Evolutionary conservation across 2,888 invertebrate species (phyloP), one percentile per base, ranked within the genome.

Genomic region (Drosophila subquinaria): DNA sequence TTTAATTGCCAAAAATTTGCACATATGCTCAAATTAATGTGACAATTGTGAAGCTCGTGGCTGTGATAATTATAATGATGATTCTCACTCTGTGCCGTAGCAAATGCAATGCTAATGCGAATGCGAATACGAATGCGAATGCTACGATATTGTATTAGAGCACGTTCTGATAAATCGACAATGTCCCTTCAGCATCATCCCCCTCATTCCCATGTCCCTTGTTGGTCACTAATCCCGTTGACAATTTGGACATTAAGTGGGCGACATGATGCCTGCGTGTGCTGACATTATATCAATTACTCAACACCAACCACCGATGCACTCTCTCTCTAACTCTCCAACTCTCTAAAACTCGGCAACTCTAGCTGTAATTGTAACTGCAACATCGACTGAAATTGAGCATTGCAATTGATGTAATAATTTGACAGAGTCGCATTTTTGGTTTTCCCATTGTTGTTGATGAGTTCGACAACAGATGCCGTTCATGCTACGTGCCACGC

Each of bases 401-500:
- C 90, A 85, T 72, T 88, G 82, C 89, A 88, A 88, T 87, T 89
- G 87, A 89, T 88, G 89, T 82, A 89, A 89, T 88, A 85, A 87
- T 87, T 88, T 89, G 76, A 63, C 76, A 66, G 72, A 80, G 69
- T 86, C 83, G 74, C 89, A 80, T 84, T 90, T 87, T 74, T 73
- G 79, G 84, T 35, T 57, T 23, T 27, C 23, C 11, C 47, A 68
- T 76, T 79, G 82, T 76, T 79, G 82, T 45, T 67, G 62, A 65
- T 67, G 77, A 52, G 63, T 36, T 59, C 50, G 60, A 53, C 38
- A 51, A 50, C 59, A 60, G 57, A 53, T 69, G 76, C 3, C 10
- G 13, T 8, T 15, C 3, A 33, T 56, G 43, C 33, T n/a, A 3
- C 47, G n/a, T 62, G 81, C 77, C 81, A 76, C 76, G 65, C 81